These are phyloP conservation scores for Plagiodera versicolora DNA, from an alignment of 2,888 invertebrate genomes.

Conservation along the genomic window DNA sequence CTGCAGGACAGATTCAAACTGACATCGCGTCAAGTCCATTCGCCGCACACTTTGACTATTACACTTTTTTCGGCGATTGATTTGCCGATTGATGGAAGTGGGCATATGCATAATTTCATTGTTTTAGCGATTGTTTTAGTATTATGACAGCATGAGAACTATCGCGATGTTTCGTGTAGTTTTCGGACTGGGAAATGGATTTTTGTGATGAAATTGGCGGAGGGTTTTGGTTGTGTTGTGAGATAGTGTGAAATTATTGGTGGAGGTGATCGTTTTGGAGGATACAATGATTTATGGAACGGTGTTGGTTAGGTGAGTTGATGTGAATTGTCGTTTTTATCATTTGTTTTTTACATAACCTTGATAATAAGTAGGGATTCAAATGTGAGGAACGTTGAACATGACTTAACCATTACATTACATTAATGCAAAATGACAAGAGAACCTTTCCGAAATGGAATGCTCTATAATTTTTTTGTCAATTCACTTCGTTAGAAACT, in stretches of 20 bases:
- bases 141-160: too few relatives aligned
- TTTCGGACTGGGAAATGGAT: background rate
- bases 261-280: background rate
- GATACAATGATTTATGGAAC: slow-evolving; percentile 7
- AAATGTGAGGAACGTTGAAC: too few relatives aligned
- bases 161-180: background rate
- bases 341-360: too few relatives aligned
- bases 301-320: slow-evolving; percentile 8
- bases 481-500: too few relatives aligned
- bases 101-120: background rate
- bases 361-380: too few relatives aligned
- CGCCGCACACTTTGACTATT: background rate
- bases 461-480: too few relatives aligned
- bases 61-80: background rate
- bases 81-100: background rate
- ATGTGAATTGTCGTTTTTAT: background rate
- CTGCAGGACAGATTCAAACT: too few relatives aligned
- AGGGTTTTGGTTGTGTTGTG: too few relatives aligned
- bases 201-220: background rate
- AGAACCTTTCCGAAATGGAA: too few relatives aligned
- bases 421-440: too few relatives aligned
- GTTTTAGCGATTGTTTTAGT: too few relatives aligned
- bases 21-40: background rate
- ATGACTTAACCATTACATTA: too few relatives aligned
- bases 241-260: background rate